These are phyloP conservation scores for Anarrhichthys ocellatus DNA, from an alignment of 2,113 vertebrate genomes.

Conservation along the genomic window DNA sequence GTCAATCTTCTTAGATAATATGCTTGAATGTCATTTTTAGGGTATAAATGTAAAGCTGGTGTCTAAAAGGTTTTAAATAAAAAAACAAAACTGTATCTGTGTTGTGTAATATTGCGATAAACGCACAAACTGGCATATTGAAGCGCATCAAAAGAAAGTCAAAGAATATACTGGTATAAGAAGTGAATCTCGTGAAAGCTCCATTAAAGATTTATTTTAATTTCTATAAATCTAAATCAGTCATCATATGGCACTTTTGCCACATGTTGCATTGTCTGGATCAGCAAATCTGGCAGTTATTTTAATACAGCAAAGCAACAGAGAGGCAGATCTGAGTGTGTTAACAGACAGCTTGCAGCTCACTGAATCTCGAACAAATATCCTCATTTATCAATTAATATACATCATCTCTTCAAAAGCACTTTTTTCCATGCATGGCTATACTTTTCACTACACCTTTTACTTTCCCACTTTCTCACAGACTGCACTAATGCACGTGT, in stretches of 20 bases:
- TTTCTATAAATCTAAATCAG: not conserved
- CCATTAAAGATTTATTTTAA: not conserved
- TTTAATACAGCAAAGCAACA: no score
- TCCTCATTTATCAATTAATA: constrained; percentile 18
- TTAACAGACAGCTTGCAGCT: not conserved
- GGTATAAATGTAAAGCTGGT: not conserved
- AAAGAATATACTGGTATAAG: not conserved
- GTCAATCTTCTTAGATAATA: not conserved
- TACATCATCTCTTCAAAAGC: constrained; percentile 15
- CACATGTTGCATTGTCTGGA: not conserved
- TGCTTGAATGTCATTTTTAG: not conserved
- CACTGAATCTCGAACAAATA: constrained; percentile 2
- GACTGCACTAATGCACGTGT: not conserved
- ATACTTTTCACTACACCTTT: not conserved
- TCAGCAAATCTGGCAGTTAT: not conserved
- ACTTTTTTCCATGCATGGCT: constrained; percentile 1
- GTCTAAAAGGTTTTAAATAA: not conserved
- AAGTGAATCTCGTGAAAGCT: not conserved
- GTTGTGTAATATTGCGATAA: constrained; percentile 4
- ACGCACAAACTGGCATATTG: not conserved
- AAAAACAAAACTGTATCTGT: not conserved
- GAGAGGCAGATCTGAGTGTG: not conserved
- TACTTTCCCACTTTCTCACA: not conserved
- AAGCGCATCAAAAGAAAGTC: not conserved
- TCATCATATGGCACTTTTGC: not conserved